These are phyloP conservation scores for Onychomys arenicola DNA, from an alignment of 2,797 vertebrate species.

Conservation along the genomic window DNA sequence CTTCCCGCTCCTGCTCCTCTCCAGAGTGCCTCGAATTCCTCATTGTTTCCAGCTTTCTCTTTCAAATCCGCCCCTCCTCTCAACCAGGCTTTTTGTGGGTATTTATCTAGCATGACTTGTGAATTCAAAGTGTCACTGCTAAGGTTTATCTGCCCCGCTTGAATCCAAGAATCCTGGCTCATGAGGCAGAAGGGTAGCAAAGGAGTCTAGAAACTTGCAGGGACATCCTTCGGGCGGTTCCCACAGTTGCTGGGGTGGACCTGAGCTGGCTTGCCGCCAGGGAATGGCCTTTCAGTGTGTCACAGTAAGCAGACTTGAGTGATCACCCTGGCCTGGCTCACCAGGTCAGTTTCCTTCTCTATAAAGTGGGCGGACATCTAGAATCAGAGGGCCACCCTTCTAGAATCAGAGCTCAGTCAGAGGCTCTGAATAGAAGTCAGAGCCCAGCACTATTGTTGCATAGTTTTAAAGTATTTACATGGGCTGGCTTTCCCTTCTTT, in stretches of 20 bases:
- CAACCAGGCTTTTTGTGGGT: neutral
- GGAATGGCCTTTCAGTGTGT: neutral
- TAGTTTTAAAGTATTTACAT: neutral
- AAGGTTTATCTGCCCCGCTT: neutral
- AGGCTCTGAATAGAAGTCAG: neutral
- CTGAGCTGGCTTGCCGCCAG: accelerated
- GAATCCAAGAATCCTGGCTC: neutral
- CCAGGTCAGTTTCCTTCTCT: neutral
- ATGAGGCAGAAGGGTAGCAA: accelerated
- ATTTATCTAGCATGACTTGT: neutral
- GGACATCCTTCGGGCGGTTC: accelerated
- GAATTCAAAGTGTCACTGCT: neutral
- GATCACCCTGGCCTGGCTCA: neutral
- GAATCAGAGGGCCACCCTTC: neutral
- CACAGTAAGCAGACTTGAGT: neutral
- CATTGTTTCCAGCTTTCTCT: neutral
- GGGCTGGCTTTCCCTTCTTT: neutral
- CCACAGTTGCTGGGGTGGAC: neutral
- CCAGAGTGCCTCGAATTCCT: neutral
- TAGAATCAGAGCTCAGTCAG: neutral
- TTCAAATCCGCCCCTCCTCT: neutral
- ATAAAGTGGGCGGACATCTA: neutral
- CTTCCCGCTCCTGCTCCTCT: neutral
- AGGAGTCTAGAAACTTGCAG: accelerated
- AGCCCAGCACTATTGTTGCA: neutral